Evolutionary conservation across 2,113 vertebrate genomes (phyloP).

Genomic region (Puntigrus tetrazona): DNA sequence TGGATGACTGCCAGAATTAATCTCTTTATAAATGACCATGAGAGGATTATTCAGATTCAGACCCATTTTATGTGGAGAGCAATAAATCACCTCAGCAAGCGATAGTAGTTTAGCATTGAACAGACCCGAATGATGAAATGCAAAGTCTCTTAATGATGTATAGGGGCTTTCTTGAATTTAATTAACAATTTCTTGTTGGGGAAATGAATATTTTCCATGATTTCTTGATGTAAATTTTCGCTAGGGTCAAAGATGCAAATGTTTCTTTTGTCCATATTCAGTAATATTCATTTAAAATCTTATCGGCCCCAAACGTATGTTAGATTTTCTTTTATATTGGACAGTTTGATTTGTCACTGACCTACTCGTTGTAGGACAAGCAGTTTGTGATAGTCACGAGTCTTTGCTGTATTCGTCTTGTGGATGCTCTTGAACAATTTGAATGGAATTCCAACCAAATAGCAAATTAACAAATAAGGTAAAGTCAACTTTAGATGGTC

Average conservation of each 20-base stretch:
- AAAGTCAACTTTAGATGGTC: neutral
- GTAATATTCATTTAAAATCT: neutral
- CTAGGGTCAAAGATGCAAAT: neutral
- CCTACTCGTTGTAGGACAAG: neutral
- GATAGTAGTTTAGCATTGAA: neutral
- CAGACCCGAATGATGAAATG: constrained; percentile 4
- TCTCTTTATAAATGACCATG: constrained; percentile 31
- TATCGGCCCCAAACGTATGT: neutral
- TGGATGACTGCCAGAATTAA: constrained; percentile 16
- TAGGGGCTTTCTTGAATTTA: neutral
- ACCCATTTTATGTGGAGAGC: neutral
- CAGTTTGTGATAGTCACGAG: neutral
- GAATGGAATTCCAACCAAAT: neutral
- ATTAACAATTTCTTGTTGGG: neutral
- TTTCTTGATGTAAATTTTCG: neutral
- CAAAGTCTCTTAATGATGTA: neutral
- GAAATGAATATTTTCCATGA: neutral
- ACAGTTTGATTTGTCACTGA: neutral
- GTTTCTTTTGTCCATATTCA: neutral
- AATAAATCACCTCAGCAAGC: constrained; percentile 14
- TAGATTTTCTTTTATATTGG: neutral
- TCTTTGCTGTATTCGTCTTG: neutral
- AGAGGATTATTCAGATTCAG: constrained; percentile 19
- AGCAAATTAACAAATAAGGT: no score
- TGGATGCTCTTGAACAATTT: neutral